Percentiles rank a stretch among this genome's conserved stretches.
These are phyloP conservation scores for Acromyrmex heyeri DNA, from an alignment of 1,140 invertebrate genomes.

Conservation along the genomic window DNA sequence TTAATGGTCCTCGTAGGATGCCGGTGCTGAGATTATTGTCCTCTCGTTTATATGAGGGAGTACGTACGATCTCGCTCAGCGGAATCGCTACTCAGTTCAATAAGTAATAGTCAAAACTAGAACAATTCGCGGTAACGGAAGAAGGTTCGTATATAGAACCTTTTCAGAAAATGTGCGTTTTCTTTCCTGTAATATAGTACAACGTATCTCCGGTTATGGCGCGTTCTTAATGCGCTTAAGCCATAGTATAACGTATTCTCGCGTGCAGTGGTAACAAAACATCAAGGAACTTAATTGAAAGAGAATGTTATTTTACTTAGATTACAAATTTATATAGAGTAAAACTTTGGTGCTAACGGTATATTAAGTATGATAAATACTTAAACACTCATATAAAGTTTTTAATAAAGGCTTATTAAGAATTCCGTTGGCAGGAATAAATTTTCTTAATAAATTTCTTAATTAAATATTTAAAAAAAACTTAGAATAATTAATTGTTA, in stretches of 20 bases:
- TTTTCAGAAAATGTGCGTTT: constrained; percentile 65
- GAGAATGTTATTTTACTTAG: not conserved
- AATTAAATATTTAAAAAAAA: not conserved
- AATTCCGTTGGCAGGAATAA: not conserved
- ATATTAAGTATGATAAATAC: no score
- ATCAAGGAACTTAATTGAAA: not conserved
- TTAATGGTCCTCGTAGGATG: constrained; percentile 74
- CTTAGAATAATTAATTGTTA: not conserved
- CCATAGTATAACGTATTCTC: not conserved
- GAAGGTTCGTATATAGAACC: constrained; percentile 39
- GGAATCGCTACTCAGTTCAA: constrained; percentile 53
- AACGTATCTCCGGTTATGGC: not conserved
- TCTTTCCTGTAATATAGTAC: constrained; percentile 39
- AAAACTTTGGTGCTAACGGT: not conserved
- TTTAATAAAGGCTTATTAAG: not conserved
- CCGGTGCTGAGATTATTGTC: constrained; percentile 74
- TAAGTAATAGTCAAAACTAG: constrained; percentile 70
- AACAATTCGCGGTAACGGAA: constrained; percentile 43
- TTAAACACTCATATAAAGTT: not conserved
- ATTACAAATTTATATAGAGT: not conserved
- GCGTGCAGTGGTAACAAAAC: not conserved
- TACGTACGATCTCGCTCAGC: constrained; percentile 61
- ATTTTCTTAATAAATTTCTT: not conserved
- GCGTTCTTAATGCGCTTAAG: constrained; percentile 3
- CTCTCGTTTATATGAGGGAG: constrained; percentile 59